These are phyloP conservation scores for Darevskia mixta DNA, from an alignment of 2,797 vertebrate species.

Conservation along the genomic window DNA sequence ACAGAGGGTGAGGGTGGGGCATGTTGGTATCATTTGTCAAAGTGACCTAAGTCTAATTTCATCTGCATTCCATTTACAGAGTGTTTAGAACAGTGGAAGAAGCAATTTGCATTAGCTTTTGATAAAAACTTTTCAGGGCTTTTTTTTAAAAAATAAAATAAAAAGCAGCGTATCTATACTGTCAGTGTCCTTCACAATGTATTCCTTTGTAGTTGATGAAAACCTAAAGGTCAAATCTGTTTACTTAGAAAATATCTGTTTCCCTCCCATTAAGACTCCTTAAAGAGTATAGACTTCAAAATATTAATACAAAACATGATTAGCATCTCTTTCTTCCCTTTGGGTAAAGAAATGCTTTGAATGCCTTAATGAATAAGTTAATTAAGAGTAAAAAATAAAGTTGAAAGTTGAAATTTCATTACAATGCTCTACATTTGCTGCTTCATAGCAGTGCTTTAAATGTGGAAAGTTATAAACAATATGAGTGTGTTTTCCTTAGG, in stretches of 20 bases:
- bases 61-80: not conserved
- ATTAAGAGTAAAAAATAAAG: constrained; percentile 64
- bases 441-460: constrained; percentile 30
- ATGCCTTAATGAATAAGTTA: constrained; percentile 60
- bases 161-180: constrained; percentile 38
- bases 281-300: constrained; percentile 63
- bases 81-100: not conserved
- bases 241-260: constrained; percentile 16
- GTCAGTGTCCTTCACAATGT: constrained; percentile 61
- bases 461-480: constrained; percentile 1
- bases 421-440: constrained; percentile 14
- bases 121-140: not conserved
- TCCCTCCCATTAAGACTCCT: constrained; percentile 38
- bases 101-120: not conserved
- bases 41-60: no score
- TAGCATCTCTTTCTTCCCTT: constrained; percentile 48
- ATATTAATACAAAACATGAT: constrained; percentile 64
- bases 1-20: not conserved
- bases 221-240: constrained; percentile 42
- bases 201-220: constrained; percentile 52
- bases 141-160: constrained; percentile 3
- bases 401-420: constrained; percentile 43
- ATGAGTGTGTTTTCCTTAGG: not conserved
- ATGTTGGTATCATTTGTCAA: not conserved
- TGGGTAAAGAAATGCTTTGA: constrained; percentile 58